Percentiles rank a stretch among this genome's conserved stretches.
These are phyloP conservation scores for Acanthurus tractus DNA, from an alignment of 2,797 vertebrate species.

Conservation along the genomic window DNA sequence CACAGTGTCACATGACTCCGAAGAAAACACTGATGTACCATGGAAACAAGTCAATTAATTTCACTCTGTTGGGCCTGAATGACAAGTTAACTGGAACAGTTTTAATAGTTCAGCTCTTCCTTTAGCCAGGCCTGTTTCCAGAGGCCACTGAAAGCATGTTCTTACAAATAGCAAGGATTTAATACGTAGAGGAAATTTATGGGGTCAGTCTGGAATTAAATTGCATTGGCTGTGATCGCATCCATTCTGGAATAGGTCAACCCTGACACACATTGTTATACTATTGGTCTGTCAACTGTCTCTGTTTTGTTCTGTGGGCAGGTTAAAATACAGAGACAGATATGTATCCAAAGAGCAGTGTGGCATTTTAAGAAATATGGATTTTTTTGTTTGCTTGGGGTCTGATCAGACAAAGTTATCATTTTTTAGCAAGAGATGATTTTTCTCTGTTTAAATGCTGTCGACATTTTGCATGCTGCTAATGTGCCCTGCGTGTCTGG, in stretches of 20 bases:
- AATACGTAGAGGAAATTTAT: conserved; percentile 53
- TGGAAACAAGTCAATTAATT: background rate
- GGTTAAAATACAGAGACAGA: conserved; percentile 13
- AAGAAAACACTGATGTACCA: background rate
- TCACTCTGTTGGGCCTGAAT: background rate
- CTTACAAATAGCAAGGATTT: conserved; percentile 40
- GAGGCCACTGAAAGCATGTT: conserved; percentile 33
- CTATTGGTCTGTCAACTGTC: background rate
- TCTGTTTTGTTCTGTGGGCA: conserved; percentile 6
- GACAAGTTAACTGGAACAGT: background rate
- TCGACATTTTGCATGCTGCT: too few species aligned
- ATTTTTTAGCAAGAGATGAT: too few species aligned
- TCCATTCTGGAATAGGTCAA: conserved; percentile 58
- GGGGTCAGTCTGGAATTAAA: conserved; percentile 56
- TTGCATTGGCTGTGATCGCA: conserved; percentile 35
- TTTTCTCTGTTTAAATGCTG: too few species aligned
- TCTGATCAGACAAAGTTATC: too few species aligned
- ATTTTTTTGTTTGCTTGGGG: background rate
- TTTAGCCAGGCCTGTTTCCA: conserved; percentile 10
- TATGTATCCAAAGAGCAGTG: background rate
- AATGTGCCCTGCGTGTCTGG: too few species aligned
- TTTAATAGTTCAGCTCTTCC: background rate
- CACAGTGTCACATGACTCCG: background rate
- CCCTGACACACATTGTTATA: conserved; percentile 7
- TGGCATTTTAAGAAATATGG: background rate